Evolutionary conservation across 2,888 invertebrate species (phyloP), one percentile per base, ranked within the genome.

Genomic region (Cephalotes varians): DNA sequence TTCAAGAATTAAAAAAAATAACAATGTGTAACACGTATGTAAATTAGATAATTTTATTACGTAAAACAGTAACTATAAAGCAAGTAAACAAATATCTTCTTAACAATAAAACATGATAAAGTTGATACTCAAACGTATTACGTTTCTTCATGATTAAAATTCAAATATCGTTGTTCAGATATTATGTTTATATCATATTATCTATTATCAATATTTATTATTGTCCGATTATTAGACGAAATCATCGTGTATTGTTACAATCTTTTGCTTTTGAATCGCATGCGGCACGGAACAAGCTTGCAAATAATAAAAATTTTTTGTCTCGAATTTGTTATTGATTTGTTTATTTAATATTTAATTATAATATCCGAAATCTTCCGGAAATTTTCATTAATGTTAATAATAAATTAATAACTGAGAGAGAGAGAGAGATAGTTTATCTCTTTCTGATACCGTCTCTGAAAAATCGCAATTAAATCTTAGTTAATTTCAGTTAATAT

Each of bases 311-410:
- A 51, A 82, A 77, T 80, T 84, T 56, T 77, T 31, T 21, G 28
- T 21, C 49, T 72, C 15, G 6, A 47, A 4, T 21, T 21, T 2
- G 1, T 47, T 34, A 25, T 62, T 31, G 76, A 44, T 77, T 77
- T 60, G 56, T n/a, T n/a, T n/a, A n/a, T n/a, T n/a, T n/a, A n/a
- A n/a, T 56, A 60, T 64, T 87, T 84, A 84, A 87, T 87, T 86
- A 77, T 73, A 84, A 58, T 54, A 72, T 40, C 25, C 25, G 12
- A 44, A 74, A 62, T 87, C 4, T 0, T 15, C 2, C 21, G n/a
- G n/a, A n/a, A 31, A 28, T 15, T 4, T n/a, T 76, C n/a, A 5
- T 76, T 28, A 72, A 44, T 28, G 3, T 9, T 73, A 65, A 76
- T 51, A 51, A 12, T 37, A 12, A 40, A n/a, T 18, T 47, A 28